phyloP scores from a whole-genome alignment of 1,140 invertebrate species.

The Camponotus vicinus region DNA sequence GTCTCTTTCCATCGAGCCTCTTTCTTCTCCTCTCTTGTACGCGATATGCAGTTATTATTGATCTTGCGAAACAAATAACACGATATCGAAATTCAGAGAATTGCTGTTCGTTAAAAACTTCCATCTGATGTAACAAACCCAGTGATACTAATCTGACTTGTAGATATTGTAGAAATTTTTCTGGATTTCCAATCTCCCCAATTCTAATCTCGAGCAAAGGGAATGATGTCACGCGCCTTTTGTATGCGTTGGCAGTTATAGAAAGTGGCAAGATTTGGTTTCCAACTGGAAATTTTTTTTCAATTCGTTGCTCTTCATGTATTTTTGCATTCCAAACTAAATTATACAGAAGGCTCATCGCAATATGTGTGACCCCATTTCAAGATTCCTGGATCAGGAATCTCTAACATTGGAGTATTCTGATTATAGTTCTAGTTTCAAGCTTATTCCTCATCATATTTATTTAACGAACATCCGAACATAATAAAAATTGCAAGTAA shows the following conservation, averaged over 20 bases:
- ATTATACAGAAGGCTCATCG: constrained; percentile 17
- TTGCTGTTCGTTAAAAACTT: constrained; percentile 8
- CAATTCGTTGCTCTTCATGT: constrained; percentile 13
- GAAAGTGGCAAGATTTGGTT: constrained; percentile 10
- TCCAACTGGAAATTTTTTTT: constrained; percentile 31
- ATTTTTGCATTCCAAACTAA: constrained; percentile 30
- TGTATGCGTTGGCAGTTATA: not conserved
- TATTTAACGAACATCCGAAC: not conserved
- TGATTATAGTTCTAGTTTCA: not conserved
- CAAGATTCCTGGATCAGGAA: not conserved
- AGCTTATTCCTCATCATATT: not conserved
- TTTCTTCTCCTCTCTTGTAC: not conserved
- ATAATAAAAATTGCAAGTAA: not conserved
- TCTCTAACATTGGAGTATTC: constrained; percentile 13
- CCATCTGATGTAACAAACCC: not conserved
- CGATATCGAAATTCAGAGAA: constrained; percentile 19
- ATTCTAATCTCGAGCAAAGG: constrained; percentile 42
- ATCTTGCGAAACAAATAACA: constrained; percentile 37
- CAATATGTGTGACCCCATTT: constrained; percentile 15
- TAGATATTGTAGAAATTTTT: constrained; percentile 36
- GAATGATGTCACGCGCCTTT: constrained; percentile 47
- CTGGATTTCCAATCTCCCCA: constrained; percentile 49
- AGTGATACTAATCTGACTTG: not conserved
- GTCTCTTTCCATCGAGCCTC: not conserved
- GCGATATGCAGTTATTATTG: constrained; percentile 12